Conservation (phyloP, 2,797 vertebrate species). For the Cyclopterus lumpus region DNA sequence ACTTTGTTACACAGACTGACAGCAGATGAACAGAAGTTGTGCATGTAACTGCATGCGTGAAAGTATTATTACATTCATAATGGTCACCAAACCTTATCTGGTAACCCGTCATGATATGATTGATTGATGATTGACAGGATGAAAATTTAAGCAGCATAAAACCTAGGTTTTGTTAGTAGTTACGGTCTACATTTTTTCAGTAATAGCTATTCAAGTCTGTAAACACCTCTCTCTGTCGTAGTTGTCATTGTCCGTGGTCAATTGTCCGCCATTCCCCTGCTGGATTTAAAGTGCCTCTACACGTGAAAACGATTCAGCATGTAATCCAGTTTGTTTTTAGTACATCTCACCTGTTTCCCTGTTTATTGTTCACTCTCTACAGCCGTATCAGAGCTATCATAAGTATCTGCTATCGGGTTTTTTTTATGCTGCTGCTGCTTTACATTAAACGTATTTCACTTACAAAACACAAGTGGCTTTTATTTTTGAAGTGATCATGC, state of each 20-base stretch:
- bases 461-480: background rate
- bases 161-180: background rate
- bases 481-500: background rate
- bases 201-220: background rate
- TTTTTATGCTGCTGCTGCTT: background rate
- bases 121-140: background rate
- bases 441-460: background rate
- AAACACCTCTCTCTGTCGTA: background rate
- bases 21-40: conserved; percentile 8
- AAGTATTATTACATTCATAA: background rate
- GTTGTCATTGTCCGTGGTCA: background rate
- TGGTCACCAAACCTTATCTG: background rate
- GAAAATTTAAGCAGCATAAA: background rate
- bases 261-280: no score
- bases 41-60: background rate
- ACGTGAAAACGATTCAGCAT: background rate
- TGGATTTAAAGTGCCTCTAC: background rate
- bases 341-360: background rate
- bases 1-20: conserved; percentile 8
- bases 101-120: background rate
- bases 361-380: background rate
- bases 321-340: background rate
- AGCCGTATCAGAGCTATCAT: background rate
- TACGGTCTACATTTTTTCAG: background rate
- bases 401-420: background rate